Conservation (phyloP, 2,113 vertebrate genomes). For the Callipepla squamata region DNA sequence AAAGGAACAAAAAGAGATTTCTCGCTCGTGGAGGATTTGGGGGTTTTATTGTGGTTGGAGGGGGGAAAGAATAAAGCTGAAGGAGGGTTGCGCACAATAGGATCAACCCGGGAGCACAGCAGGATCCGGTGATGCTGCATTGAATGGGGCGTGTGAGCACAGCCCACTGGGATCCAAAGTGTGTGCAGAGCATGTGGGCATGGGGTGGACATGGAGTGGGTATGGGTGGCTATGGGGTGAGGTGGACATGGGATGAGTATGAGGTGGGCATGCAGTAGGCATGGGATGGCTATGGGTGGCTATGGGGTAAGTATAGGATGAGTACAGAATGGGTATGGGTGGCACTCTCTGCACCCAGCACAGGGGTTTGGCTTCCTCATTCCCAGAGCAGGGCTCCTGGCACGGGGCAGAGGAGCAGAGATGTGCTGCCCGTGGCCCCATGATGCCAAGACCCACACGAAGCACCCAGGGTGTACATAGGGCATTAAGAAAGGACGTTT, state of each 20-base stretch:
- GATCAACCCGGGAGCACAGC: background rate
- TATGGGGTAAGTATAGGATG: too few species aligned
- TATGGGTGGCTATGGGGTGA: too few species aligned
- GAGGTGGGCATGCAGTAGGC: background rate
- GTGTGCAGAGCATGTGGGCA: fast-evolving
- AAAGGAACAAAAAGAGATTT: slow-evolving; percentile 46
- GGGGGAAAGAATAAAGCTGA: background rate
- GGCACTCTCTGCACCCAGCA: background rate
- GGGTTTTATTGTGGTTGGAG: background rate
- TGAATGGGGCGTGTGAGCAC: background rate
- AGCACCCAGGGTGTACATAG: fast-evolving
- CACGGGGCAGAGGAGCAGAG: background rate
- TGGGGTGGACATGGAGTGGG: too few species aligned
- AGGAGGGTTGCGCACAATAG: background rate
- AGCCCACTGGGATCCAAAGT: background rate
- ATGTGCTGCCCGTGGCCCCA: background rate
- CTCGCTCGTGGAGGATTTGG: slow-evolving; percentile 17
- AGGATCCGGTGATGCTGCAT: background rate
- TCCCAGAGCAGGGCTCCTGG: fast-evolving
- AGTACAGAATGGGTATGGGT: background rate
- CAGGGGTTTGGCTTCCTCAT: background rate
- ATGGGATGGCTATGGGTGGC: background rate
- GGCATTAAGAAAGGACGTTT: fast-evolving
- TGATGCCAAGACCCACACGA: background rate
- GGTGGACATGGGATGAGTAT: background rate